Base-by-base conservation (phyloP, 1,140 invertebrate genomes). In the Dendroctonus ponderosae region DNA sequence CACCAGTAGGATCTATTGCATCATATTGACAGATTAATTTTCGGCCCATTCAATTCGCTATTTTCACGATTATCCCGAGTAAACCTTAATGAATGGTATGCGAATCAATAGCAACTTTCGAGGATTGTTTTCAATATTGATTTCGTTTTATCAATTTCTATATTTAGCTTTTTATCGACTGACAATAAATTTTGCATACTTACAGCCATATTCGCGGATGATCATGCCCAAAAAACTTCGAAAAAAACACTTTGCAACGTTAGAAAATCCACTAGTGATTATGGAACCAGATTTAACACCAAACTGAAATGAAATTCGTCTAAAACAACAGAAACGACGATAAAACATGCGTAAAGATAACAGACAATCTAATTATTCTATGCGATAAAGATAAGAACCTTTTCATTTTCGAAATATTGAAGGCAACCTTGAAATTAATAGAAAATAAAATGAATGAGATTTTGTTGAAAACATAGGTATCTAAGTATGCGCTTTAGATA, bases 281-380 rank as follows among this genome's bases (percentile, higher is more conserved):
- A 26, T 26, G 26, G 26, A 26, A 26, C 26, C 26, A 26, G 26
- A 26, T 26, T 26, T 26, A 26, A 26, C 26, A 26, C 26, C 26
- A 26, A 26, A 26, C 26, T 26, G 26, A 26, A 26, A 26, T 26
- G 26, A 26, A 26, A 26, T 26, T 26, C 26, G 26, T 53, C 52
- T 15, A 44, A 63, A 65, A 58, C 37, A 65, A 49, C 5, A 65
- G 15, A 46, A 46, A 44, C 12, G 46, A 44, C 50, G 54, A 38
- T 65, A 50, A 57, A 63, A 65, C 57, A 53, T 65, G 54, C 26
- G 14, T 14, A 43, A 58, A 57, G 62, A 65, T 65, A 65, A 65
- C 43, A 58, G 44, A 37, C 57, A 65, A 65, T 53, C 54, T 58
- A 65, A 65, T 58, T 65, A 53, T 65, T 41, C 14, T 49, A 41